Conservation (phyloP, 2,797 vertebrate genomes). For the Coreius guichenoti region DNA sequence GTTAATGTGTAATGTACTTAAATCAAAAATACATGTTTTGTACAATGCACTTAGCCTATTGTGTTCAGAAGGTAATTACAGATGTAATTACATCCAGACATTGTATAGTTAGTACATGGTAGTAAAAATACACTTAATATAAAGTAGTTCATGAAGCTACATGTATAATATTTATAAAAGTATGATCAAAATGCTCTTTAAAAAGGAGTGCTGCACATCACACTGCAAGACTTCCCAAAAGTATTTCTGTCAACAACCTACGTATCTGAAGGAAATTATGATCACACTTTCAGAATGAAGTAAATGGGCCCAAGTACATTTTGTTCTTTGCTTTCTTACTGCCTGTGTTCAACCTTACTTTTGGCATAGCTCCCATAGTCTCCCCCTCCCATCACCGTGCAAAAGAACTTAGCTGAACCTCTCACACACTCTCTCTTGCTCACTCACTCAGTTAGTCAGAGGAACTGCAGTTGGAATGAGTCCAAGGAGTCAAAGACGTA, state of each 20-base stretch:
- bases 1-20: neutral
- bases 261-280: neutral
- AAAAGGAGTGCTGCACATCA: neutral
- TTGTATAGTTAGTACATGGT: neutral
- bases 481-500: neutral
- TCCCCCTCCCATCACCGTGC: conserved; percentile 10
- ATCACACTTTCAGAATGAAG: neutral
- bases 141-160: neutral
- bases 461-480: neutral
- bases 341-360: conserved; percentile 19
- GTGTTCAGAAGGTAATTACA: neutral
- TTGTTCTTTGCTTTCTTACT: conserved; percentile 26
- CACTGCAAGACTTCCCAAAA: neutral
- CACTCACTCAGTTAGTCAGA: neutral
- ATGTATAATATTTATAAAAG: neutral
- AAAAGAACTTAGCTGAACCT: conserved; percentile 25
- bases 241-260: neutral
- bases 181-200: neutral
- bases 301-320: conserved; percentile 26
- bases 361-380: neutral
- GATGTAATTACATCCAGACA: neutral
- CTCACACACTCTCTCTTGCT: neutral
- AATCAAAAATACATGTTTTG: neutral
- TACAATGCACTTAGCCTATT: neutral
- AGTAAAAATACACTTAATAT: neutral